Base-by-base conservation (phyloP, 2,113 vertebrate genomes). In the Oryzias javanicus region DNA sequence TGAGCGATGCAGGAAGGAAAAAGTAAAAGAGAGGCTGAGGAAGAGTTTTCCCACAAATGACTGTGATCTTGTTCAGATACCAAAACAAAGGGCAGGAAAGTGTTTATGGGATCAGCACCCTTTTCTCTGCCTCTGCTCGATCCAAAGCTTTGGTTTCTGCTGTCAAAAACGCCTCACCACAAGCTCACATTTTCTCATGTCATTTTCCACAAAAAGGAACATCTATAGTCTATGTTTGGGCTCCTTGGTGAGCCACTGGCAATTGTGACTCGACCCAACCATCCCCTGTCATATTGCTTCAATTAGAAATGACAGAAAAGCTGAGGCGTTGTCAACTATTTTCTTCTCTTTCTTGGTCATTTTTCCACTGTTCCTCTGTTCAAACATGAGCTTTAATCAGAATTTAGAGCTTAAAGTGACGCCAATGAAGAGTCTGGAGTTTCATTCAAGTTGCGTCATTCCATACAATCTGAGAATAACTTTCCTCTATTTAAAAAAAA, bases 221-320 rank as follows among this genome's bases (percentile, higher is more conserved):
- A 1, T 81, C 16, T 76, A 69, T 24, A 51, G 66, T 64, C 72
- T 86, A 76, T 80, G 78, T 88, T 85, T 88, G 79, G 79, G 64
- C 76, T 85, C 50, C 63, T 70, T 27, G 51, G 73, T 64, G 70
- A 71, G 78, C 69, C 65, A 58, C 24, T 47, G 61, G 64, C 50
- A 73, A 50, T 64, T 54, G 59, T 80, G 74, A 74, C 72, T 83
- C 70, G 65, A 74, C 67, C 59, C 51, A 80, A 72, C 76, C 67
- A 50, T 80, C 73, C 55, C 22, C 64, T 83, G 79, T 81, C 84
- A 77, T 64, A 67, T 42, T 80, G 42, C 79, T 78, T 83, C 42
- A 84, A 84, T 86, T 69, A 76, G 74, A 72, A 70, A 48, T 49
- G 59, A 81, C 72, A 81, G 55, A 73, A 59, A 76, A 74, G 64